Conservation (phyloP, 2,888 invertebrate genomes). For the Argyresthia goedartella region DNA sequence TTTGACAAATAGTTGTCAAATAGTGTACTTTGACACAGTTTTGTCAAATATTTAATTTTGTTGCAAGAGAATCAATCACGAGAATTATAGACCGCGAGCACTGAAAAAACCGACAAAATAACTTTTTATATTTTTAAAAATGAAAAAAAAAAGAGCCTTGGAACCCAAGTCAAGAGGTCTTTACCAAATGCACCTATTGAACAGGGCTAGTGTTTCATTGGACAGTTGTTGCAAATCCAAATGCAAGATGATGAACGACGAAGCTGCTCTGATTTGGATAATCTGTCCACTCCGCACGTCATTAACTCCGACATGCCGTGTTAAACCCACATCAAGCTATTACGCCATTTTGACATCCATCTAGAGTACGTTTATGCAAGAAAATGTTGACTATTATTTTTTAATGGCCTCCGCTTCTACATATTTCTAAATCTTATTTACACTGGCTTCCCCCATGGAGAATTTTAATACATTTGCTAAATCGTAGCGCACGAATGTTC, state of each 20-base stretch:
- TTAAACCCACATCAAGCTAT: conserved; percentile 31
- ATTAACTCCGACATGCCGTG: conserved; percentile 32
- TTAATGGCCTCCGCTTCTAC: background rate
- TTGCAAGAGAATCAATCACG: too few species aligned
- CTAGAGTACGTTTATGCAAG: conserved; percentile 7
- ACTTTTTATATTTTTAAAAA: too few species aligned
- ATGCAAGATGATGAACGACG: conserved; percentile 2
- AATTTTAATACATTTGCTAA: too few species aligned
- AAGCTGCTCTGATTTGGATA: conserved; percentile 17
- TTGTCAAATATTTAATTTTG: too few species aligned
- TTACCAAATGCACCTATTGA: too few species aligned
- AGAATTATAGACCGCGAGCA: too few species aligned
- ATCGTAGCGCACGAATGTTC: background rate
- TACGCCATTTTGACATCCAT: conserved; percentile 22
- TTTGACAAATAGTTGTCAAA: too few species aligned
- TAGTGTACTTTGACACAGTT: too few species aligned
- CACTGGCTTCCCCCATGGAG: background rate
- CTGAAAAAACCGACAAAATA: too few species aligned
- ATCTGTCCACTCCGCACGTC: conserved; percentile 22
- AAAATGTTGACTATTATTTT: background rate
- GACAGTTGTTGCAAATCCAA: background rate
- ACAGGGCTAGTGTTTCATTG: background rate
- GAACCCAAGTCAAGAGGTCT: too few species aligned
- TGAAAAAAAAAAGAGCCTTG: too few species aligned
- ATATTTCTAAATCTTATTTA: conserved; percentile 5